Percentiles rank a stretch among this genome's conserved stretches.
Evolutionary conservation across 2,888 invertebrate species (phyloP).

Genomic region (Perdita meconis): DNA sequence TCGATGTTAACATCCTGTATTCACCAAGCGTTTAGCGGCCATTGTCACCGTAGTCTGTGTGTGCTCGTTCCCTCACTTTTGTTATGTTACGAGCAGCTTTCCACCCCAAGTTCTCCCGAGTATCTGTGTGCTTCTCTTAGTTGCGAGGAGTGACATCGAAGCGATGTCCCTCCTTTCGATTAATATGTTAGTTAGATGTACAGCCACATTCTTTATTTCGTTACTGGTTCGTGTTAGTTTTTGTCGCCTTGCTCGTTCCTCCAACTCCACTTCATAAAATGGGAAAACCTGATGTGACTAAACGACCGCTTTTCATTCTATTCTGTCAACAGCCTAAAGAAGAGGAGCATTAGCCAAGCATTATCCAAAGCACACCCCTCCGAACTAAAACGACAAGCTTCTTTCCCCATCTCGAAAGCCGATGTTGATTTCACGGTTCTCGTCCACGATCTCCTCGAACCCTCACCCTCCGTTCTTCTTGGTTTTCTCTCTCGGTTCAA

Average conservation of each 20-base stretch:
- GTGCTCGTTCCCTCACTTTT: conserved; percentile 23
- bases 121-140: conserved; percentile 62
- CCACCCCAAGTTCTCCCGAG: conserved; percentile 20
- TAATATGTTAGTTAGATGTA: too few species aligned
- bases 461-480: conserved; percentile 5
- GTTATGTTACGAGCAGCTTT: conserved; percentile 31
- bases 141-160: conserved; percentile 40
- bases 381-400: conserved; percentile 72
- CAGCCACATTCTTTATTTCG: neutral
- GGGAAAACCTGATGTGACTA: conserved; percentile 65
- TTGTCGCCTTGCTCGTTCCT: conserved; percentile 9
- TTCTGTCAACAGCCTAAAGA: conserved; percentile 87
- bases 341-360: conserved; percentile 85
- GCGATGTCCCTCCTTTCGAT: neutral
- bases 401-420: conserved; percentile 59
- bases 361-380: conserved; percentile 82
- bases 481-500: neutral
- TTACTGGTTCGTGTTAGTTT: conserved; percentile 47
- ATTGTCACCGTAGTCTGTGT: conserved; percentile 55
- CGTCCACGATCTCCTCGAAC: conserved; percentile 45
- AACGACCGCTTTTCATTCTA: conserved; percentile 81
- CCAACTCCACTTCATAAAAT: conserved; percentile 4
- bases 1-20: conserved; percentile 46
- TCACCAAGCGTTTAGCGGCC: conserved; percentile 33
- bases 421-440: conserved; percentile 61